Base-by-base conservation (phyloP, 1,140 invertebrate genomes). In the Drosophila santomea region DNA sequence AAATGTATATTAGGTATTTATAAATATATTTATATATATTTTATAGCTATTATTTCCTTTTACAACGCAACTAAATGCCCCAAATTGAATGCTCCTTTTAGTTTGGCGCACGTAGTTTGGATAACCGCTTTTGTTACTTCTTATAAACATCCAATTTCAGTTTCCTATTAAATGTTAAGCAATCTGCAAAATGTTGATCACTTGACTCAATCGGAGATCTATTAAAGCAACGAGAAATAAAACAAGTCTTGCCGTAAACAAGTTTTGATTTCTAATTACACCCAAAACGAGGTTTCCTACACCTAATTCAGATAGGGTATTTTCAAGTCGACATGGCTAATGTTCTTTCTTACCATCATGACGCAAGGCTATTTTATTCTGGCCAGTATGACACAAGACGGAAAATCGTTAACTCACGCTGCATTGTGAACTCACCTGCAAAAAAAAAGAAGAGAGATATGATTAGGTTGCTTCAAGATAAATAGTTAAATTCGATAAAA, bases 351-450 rank as follows among this genome's bases (percentile, higher is more conserved):
- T 82, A 83, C 80, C 79, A 55, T 5, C 35, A 39, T 77, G 57
- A 77, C 66, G 45, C 43, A 74, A 35, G 39, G n/a, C 10, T 28
- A 11, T 51, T 35, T 35, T 11, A 17, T 51, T 51, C 25, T 51
- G n/a, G 28, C 10, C 28, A 12, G 10, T 44, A 52, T 78, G 51
- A 71, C 74, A 61, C 44, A 64, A 39, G 39, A 38, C 17, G 17
- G 3, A 44, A 61, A 25, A 36, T 50, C 32, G 23, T 61, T 69
- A 43, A 44, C 44, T 43, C 23, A 62, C 20, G 43, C 56, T 60
- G 39, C 45, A 51, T 36, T 41, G 36, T 52, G 51, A 73, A 76
- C 82, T 88, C 62, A 86, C 82, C 82, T 86, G 82, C n/a, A 86
- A 86, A 36, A 48, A 52, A 58, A 48, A 17, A 17, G 41, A 38